Evolutionary conservation across 2,113 vertebrate genomes (phyloP).

Genomic region (Zootoca vivipara): DNA sequence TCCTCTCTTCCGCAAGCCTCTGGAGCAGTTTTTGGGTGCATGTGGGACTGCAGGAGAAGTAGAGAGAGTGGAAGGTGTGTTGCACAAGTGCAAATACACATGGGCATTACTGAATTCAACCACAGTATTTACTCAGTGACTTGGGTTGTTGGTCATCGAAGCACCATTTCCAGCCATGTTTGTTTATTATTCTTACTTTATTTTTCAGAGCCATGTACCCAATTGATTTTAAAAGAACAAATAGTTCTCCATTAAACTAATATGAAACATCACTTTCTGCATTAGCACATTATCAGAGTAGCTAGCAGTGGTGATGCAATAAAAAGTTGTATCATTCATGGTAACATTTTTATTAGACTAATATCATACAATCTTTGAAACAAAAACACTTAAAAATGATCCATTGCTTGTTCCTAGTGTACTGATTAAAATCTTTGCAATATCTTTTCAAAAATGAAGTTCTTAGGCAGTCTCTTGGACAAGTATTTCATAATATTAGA

Average conservation of each 20-base stretch:
- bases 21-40: too few relatives aligned
- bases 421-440: neutral
- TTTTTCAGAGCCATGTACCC: neutral
- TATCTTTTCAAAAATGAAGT: neutral
- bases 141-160: neutral
- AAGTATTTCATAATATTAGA: neutral
- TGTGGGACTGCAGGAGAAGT: too few relatives aligned
- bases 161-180: neutral
- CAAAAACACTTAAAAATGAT: neutral
- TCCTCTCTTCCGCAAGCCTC: too few relatives aligned
- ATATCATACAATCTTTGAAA: neutral
- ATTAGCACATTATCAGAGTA: neutral
- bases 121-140: neutral
- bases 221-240: neutral
- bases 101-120: too few relatives aligned
- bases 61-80: too few relatives aligned
- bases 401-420: neutral
- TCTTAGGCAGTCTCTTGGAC: neutral
- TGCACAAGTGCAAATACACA: too few relatives aligned
- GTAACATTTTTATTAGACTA: neutral
- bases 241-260: neutral
- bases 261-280: neutral
- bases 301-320: neutral
- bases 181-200: too few relatives aligned
- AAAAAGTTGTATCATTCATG: neutral